phyloP scores from a whole-genome alignment of 2,888 invertebrate genomes.

The Parnassius mnemosyne region DNA sequence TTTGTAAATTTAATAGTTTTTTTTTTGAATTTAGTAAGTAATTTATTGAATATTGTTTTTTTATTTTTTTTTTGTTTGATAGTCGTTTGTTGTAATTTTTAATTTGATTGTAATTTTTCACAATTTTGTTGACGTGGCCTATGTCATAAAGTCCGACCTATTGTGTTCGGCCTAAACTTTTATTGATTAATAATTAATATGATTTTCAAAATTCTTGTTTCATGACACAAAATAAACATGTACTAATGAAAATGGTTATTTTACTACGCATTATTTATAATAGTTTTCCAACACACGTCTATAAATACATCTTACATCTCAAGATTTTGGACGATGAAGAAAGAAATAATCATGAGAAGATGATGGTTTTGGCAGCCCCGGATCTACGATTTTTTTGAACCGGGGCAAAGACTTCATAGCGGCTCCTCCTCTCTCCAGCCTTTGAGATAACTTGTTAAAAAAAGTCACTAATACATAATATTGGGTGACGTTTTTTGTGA shows the following conservation, averaged over 20 bases:
- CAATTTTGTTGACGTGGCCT: conserved; percentile 37
- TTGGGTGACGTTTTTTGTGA: no score
- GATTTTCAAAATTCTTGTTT: conserved; percentile 34
- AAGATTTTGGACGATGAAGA: no score
- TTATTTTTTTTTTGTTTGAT: conserved; percentile 42
- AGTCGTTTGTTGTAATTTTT: conserved; percentile 41
- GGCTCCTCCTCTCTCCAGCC: no score
- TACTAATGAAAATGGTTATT: conserved; percentile 50
- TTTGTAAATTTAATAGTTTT: conserved; percentile 31
- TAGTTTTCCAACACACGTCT: no score
- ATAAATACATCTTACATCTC: no score
- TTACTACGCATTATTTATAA: conserved; percentile 26
- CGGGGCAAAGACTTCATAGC: no score
- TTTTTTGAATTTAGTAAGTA: conserved; percentile 20
- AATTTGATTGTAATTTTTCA: background rate
- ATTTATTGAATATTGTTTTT: conserved; percentile 46
- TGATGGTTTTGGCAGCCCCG: no score
- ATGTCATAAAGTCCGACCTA: conserved; percentile 35
- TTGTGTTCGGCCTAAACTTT: conserved; percentile 48
- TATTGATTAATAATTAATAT: conserved; percentile 31
- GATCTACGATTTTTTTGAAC: no score
- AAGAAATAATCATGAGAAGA: no score
- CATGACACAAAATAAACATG: conserved; percentile 74
- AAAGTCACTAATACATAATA: no score
- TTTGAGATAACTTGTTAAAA: no score